Evolutionary conservation across 2,113 vertebrate genomes (phyloP).

Genomic region (Cichladusa arquata): DNA sequence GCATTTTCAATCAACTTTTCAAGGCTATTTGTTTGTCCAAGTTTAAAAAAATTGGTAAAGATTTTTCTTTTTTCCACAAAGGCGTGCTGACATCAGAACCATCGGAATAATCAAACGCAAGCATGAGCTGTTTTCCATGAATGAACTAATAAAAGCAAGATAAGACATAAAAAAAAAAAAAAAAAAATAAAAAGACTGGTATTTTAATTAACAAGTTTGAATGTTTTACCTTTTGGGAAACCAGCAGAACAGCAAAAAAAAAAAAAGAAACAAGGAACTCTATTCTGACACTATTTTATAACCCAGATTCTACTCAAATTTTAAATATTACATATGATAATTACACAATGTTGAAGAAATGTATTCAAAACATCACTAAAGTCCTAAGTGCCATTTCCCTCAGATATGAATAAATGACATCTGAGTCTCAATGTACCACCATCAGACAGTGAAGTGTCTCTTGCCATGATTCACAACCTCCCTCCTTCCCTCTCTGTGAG

Average conservation of each 20-base stretch:
- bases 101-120: not conserved
- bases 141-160: not conserved
- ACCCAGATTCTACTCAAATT: not conserved
- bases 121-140: fast-evolving
- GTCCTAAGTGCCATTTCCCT: not conserved
- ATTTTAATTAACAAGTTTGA: not conserved
- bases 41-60: not conserved
- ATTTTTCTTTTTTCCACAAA: not conserved
- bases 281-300: not conserved
- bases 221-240: not conserved
- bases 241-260: not conserved
- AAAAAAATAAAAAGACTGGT: not conserved
- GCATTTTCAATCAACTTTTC: not conserved
- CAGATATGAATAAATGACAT: not conserved
- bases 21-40: not conserved
- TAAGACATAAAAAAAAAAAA: not conserved
- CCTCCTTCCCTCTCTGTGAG: not conserved
- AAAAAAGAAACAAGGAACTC: not conserved
- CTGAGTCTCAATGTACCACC: fast-evolving
- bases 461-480: not conserved
- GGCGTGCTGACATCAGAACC: not conserved
- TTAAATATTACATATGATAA: not conserved
- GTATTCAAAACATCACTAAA: not conserved
- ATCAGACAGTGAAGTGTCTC: fast-evolving
- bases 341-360: not conserved